Evolutionary conservation across 2,113 vertebrate species (phyloP).

Genomic region (Chinchilla lanigera): DNA sequence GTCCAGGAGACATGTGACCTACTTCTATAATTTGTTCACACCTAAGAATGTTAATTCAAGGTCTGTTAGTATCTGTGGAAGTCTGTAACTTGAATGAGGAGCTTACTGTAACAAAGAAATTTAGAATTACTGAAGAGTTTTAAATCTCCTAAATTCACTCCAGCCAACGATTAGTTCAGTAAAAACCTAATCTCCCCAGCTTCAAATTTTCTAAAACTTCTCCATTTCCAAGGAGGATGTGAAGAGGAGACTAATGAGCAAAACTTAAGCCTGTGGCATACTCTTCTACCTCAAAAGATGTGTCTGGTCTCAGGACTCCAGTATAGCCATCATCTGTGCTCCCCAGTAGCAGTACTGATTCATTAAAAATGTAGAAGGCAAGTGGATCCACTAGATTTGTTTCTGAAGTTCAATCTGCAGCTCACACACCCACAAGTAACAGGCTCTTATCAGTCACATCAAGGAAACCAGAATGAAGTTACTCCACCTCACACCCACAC

Average conservation of each 20-base stretch:
- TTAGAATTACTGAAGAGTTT: not conserved
- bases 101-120: constrained; percentile 25
- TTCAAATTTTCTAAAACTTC: constrained; percentile 21
- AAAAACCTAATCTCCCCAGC: not conserved
- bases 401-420: not conserved
- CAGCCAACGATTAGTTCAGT: constrained; percentile 6
- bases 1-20: not conserved
- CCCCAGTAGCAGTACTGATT: not conserved
- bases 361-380: not conserved
- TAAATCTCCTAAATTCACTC: constrained; percentile 42
- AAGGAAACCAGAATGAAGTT: not conserved
- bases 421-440: not conserved
- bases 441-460: not conserved
- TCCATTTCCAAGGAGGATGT: not conserved
- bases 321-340: not conserved
- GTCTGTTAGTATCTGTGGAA: not conserved
- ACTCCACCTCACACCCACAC: not conserved
- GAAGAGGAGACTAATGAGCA: not conserved
- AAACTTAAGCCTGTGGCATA: not conserved
- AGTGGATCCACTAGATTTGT: not conserved
- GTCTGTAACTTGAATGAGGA: not conserved
- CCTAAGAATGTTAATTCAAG: not conserved
- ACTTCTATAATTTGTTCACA: not conserved
- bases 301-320: not conserved
- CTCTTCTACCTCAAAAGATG: not conserved